Conservation (phyloP, 2,113 vertebrate species). For the Hydrochoerus hydrochaeris region DNA sequence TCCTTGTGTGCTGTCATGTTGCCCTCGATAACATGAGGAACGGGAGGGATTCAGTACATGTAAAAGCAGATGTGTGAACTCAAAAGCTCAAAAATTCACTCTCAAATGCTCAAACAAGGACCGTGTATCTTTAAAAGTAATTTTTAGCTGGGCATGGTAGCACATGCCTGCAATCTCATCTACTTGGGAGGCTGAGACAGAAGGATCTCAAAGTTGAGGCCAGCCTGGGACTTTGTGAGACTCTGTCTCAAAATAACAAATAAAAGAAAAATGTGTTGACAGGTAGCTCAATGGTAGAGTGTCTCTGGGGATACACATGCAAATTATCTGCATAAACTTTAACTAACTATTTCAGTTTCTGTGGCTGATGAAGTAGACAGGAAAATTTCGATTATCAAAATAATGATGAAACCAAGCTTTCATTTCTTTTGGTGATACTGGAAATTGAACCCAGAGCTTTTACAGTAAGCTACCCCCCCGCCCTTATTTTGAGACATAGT, state of each 20-base stretch:
- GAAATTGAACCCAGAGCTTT: neutral
- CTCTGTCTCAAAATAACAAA: neutral
- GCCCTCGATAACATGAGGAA: too few relatives aligned
- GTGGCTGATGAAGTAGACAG: neutral
- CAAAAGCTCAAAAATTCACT: neutral
- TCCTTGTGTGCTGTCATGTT: fast-evolving
- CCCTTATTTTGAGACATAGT: neutral
- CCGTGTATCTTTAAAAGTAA: neutral
- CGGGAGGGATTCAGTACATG: fast-evolving
- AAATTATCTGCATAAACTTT: neutral
- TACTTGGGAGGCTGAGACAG: neutral
- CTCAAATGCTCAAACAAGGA: neutral
- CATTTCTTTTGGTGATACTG: neutral
- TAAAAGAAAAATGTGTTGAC: neutral
- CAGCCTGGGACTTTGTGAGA: neutral
- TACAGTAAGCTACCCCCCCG: neutral
- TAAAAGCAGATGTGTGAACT: neutral
- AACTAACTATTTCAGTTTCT: neutral
- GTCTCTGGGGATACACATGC: neutral
- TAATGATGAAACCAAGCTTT: neutral
- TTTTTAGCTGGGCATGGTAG: neutral
- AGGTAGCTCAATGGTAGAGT: neutral
- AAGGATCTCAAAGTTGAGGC: neutral
- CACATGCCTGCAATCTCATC: neutral
- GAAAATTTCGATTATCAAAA: conserved; percentile 5